Evolutionary conservation across 2,888 invertebrate species (phyloP).

Genomic region (Morinoia aosen): DNA sequence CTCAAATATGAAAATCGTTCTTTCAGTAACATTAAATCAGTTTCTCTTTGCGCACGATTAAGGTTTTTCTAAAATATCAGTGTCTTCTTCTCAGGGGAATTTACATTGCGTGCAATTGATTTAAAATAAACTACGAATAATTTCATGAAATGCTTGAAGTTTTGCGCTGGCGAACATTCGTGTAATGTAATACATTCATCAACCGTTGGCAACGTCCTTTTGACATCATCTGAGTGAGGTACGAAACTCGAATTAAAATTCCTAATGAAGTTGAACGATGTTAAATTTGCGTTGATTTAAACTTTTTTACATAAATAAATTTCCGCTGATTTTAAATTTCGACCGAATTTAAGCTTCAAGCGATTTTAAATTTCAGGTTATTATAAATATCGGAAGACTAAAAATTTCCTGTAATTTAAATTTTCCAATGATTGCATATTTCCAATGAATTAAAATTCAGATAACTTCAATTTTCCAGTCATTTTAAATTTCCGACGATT

Average conservation of each 20-base stretch:
- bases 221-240: not conserved
- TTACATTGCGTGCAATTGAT: not conserved
- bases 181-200: not conserved
- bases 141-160: not conserved
- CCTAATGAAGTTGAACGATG: not conserved
- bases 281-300: too few species aligned
- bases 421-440: too few species aligned
- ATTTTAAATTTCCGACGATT: too few species aligned
- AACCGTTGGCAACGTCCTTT: not conserved
- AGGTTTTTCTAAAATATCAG: not conserved
- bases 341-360: too few species aligned
- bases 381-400: too few species aligned
- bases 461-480: too few species aligned
- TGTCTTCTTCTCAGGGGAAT: not conserved
- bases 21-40: not conserved
- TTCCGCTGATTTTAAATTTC: too few species aligned
- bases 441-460: too few species aligned
- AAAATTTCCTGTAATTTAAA: too few species aligned
- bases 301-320: too few species aligned
- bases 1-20: not conserved
- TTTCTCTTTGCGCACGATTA: not conserved
- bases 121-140: not conserved
- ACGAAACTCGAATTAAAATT: not conserved
- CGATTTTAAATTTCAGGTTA: not conserved
- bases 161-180: not conserved